Base-by-base conservation (phyloP, 2,888 invertebrate species). In the Drosophila meridionalis region DNA sequence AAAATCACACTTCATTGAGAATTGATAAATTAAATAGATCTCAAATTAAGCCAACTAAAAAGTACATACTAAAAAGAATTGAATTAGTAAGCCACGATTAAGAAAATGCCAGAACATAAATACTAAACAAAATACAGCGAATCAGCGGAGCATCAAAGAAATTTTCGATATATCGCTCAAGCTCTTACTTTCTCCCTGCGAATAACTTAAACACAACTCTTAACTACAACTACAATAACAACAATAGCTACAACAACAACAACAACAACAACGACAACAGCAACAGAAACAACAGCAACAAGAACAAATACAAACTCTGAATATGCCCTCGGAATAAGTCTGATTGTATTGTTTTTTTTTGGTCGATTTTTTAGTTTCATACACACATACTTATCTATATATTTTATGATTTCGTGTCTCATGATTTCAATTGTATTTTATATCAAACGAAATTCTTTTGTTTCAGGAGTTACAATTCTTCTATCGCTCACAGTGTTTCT, bases 401-500 rank as follows among this genome's bases (percentile, higher is more conserved):
- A 48, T 78, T 82, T 87, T 87, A 60, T 76, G 52, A 79, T 83
- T 76, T 82, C 75, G 82, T 82, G 69, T 74, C 70, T 79, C 74
- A 82, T 87, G 76, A 65, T 75, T 76, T 78, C 77, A 82, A 85
- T 86, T 82, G 82, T 76, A 83, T 83, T 90, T 82, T 90, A 78
- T 90, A 78, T 90, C 89, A 91, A 83, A 90, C 89, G 70, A 91
- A 90, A 91, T 92, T 92, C 92, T 93, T 92, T 92, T 92, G 90
- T 97, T 97, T 94, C 97, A 98, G 98, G 98, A 95, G 98, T 99
- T 95, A 98, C 98, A 95, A 98, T 99, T 95, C 97, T 99, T 95
- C 98, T 99, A 94, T 99, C 99, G 94, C 97, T 99, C 96, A 99
- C 99, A 95, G 99, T 99, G 95, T 99, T 99, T 96, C 97, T 99